Evolutionary conservation across 2,113 vertebrate species (phyloP).

Genomic region (Osmerus mordax): DNA sequence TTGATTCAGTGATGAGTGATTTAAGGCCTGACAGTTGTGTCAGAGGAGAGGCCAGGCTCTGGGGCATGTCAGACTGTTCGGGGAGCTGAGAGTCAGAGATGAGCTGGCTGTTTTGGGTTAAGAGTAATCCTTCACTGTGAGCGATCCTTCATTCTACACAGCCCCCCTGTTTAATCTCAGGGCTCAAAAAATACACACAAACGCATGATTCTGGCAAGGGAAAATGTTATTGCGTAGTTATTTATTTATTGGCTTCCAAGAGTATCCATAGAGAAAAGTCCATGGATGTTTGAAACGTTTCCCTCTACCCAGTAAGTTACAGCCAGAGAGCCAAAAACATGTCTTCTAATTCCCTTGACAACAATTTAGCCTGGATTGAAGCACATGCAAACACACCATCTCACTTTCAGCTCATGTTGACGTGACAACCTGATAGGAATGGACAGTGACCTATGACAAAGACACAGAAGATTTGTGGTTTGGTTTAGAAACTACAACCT

Average conservation of each 20-base stretch:
- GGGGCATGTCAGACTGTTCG: slow-evolving; percentile 11
- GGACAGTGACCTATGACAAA: no score
- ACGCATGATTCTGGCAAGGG: slow-evolving; percentile 12
- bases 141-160: not conserved
- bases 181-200: slow-evolving; percentile 6
- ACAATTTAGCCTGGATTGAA: no score
- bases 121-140: slow-evolving; percentile 3
- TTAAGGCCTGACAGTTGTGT: slow-evolving; percentile 14
- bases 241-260: not conserved
- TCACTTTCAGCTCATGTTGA: not conserved
- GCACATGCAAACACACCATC: not conserved
- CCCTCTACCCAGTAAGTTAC: not conserved
- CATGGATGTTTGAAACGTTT: not conserved
- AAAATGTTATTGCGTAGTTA: not conserved
- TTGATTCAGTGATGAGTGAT: slow-evolving; percentile 4
- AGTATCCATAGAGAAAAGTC: not conserved
- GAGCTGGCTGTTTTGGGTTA: slow-evolving; percentile 7
- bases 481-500: no score
- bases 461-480: no score
- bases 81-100: slow-evolving; percentile 16
- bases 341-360: not conserved
- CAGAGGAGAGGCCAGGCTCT: slow-evolving; percentile 30
- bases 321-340: not conserved
- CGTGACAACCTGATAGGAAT: no score
- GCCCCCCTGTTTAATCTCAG: slow-evolving; percentile 2